These are phyloP conservation scores for Brachymystax lenok DNA, from an alignment of 2,797 vertebrate genomes.

Conservation along the genomic window DNA sequence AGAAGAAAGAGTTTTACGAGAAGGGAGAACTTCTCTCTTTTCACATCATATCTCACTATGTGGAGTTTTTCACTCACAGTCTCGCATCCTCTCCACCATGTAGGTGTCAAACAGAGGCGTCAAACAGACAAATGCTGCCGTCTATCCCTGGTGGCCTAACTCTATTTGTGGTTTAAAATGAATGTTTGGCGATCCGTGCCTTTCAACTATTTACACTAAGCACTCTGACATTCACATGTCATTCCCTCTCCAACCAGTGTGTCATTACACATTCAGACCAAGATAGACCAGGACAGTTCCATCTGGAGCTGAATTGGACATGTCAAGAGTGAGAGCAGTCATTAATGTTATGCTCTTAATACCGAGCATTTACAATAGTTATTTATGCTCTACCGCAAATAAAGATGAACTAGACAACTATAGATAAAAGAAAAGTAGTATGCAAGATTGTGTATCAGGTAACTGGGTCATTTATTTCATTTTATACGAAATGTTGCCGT, in stretches of 20 bases:
- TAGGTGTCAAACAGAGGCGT: neutral
- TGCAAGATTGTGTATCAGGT: neutral
- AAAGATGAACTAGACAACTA: neutral
- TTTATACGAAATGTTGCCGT: neutral
- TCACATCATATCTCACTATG: constrained; percentile 7
- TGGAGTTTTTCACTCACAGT: neutral
- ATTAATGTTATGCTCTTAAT: neutral
- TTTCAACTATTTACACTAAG: neutral
- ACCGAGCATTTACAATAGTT: neutral
- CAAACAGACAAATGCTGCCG: neutral
- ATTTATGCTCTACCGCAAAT: neutral
- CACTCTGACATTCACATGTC: neutral
- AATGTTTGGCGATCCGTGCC: neutral
- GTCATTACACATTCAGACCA: neutral
- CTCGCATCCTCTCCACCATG: neutral
- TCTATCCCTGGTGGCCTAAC: neutral
- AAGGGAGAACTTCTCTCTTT: constrained; percentile 23
- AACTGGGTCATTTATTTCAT: neutral
- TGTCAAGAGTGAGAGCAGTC: neutral
- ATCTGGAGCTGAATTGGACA: neutral
- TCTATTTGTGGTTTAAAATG: neutral
- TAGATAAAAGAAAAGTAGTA: neutral
- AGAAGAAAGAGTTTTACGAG: neutral
- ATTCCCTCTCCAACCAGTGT: neutral
- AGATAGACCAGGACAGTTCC: neutral